Percentiles rank a stretch among this genome's conserved stretches.
Conservation (phyloP, 2,888 invertebrate species). For the Microplitis deprimator region DNA sequence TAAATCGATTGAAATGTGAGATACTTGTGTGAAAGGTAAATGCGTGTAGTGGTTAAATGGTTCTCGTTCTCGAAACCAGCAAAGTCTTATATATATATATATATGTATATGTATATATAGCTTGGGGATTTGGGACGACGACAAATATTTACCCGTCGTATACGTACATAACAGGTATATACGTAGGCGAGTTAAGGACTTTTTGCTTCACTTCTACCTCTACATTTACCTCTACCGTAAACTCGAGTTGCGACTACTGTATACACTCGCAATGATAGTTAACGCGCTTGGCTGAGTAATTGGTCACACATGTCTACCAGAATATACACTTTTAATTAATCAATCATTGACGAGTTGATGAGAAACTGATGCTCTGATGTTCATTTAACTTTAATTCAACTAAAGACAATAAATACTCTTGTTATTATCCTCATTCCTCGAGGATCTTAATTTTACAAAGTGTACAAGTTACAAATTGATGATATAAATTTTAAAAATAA, state of each 20-base stretch:
- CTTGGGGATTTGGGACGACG: conserved; percentile 15
- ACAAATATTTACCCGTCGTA: conserved; percentile 31
- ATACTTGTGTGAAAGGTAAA: background rate
- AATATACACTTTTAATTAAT: conserved; percentile 34
- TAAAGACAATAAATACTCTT: too few relatives aligned
- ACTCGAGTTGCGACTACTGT: conserved; percentile 22
- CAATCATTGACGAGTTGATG: background rate
- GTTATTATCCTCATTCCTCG: too few relatives aligned
- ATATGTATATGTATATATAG: too few relatives aligned
- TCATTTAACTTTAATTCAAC: too few relatives aligned
- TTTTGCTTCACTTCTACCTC: conserved; percentile 10
- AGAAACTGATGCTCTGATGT: background rate
- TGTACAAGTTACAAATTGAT: background rate
- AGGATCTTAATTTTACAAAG: too few relatives aligned
- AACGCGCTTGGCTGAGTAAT: conserved; percentile 38
- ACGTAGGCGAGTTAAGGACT: conserved; percentile 22
- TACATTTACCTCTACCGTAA: background rate
- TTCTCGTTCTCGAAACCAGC: background rate
- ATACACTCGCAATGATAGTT: conserved; percentile 28
- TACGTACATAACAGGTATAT: conserved; percentile 10
- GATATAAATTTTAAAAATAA: background rate
- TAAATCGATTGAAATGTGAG: background rate
- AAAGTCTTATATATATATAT: background rate
- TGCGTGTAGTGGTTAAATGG: conserved; percentile 1
- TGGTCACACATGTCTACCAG: conserved; percentile 42